Evolutionary conservation across 92 coral and sea anemone genomes (phyloP), one percentile per base, ranked within the genome.

Genomic region (Epizoanthus ramosus): DNA sequence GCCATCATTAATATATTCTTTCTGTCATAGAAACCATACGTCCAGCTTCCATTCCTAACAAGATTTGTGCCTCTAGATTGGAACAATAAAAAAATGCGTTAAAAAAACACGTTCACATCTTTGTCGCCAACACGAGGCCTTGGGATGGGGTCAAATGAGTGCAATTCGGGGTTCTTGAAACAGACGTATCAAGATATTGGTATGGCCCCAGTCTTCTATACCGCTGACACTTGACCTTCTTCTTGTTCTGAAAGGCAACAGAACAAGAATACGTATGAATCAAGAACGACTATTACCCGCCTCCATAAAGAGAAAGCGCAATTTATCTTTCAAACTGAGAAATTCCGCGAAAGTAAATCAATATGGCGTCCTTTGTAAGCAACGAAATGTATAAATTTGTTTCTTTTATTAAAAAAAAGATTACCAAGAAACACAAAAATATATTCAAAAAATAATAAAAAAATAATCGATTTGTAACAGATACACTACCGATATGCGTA

Each of bases 181-280:
- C 73, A 12, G 25, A 79, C 23, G 5, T 47, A 18, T 19, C 39
- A 23, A 31, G 47, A 28, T 5, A 16, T 16, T 71, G 41, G 63
- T 77, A 73, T 71, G 63, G 1, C 33, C 15, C 31, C 5, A 63
- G 54, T 80, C 85, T 28, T 69, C 80, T 58, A 89, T 5, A 93
- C 97, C 50, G 92, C 92, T 17, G 97, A 93, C 37, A 93, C 97
- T 81, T 93, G 97, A 10, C 97, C 97, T 81, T 93, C 97, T 59
- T 91, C 94, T 4, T 88, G 86, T 80, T 66, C 85, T 66, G 75
- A 47, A 52, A 68, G 17, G 64, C 4, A 67, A 80, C 14, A 8
- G 35, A 52, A 22, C 16, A 5, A 8, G 28, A 17, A 1, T 1
- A 25, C 28, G 0, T 47, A 19, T 5, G 33, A 53, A 17, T 33